Evolutionary conservation across 2,888 invertebrate genomes (phyloP).

Genomic region (Tetrapedia diversipes): DNA sequence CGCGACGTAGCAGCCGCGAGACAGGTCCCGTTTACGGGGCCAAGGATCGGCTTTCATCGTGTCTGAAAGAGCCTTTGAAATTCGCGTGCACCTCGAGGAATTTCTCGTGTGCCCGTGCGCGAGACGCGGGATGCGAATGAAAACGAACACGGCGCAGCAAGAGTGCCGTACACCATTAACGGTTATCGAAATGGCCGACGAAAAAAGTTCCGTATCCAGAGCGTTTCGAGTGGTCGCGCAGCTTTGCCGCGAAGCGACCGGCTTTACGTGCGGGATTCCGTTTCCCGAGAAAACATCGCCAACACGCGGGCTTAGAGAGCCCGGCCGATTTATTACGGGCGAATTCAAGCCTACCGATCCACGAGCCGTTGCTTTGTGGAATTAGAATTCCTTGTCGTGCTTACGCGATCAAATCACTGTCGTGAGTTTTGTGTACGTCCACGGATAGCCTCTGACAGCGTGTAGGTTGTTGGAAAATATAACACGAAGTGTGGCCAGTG

Average conservation of each 20-base stretch:
- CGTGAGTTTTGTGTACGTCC: too few relatives aligned
- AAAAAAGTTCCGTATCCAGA: slow-evolving; percentile 61
- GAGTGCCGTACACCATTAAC: slow-evolving; percentile 53
- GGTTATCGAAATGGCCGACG: slow-evolving; percentile 59
- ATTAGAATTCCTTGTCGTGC: slow-evolving; percentile 35
- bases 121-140: slow-evolving; percentile 20
- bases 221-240: slow-evolving; percentile 29
- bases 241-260: slow-evolving; percentile 32
- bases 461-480: too few relatives aligned
- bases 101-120: not conserved
- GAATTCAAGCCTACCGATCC: slow-evolving; percentile 45
- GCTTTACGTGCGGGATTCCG: slow-evolving; percentile 64
- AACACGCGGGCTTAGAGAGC: slow-evolving; percentile 38
- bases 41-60: slow-evolving; percentile 21
- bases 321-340: slow-evolving; percentile 52
- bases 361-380: slow-evolving; percentile 27
- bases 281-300: slow-evolving; percentile 62
- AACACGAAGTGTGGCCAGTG: too few relatives aligned
- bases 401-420: slow-evolving; percentile 19
- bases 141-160: slow-evolving; percentile 41
- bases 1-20: not conserved
- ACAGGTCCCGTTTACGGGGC: slow-evolving; percentile 12
- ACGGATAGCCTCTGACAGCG: too few relatives aligned
- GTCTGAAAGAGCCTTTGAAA: slow-evolving; percentile 29
- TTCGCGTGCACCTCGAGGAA: not conserved